These are phyloP conservation scores for Scortum barcoo DNA, from an alignment of 2,113 vertebrate genomes.

Conservation along the genomic window DNA sequence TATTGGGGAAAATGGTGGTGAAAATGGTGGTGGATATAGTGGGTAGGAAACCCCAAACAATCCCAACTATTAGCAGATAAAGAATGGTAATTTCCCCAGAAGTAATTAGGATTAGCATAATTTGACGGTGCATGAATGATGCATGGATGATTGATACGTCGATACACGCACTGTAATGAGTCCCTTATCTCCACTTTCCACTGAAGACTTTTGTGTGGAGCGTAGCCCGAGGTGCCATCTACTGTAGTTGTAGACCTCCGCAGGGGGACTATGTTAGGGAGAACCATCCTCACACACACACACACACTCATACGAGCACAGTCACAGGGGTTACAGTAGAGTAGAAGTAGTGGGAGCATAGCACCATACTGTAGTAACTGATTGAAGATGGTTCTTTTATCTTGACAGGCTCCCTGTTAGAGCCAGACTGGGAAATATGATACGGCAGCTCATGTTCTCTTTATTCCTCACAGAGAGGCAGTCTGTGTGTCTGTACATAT, in stretches of 20 bases:
- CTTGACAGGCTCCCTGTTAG: constrained; percentile 74
- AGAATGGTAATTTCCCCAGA: constrained; percentile 78
- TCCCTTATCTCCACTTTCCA: constrained; percentile 73
- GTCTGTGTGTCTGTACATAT: constrained; percentile 18
- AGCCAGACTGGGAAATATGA: constrained; percentile 74
- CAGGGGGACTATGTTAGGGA: constrained; percentile 27
- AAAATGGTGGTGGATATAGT: constrained; percentile 60
- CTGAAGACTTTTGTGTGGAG: constrained; percentile 67
- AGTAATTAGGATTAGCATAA: constrained; percentile 85
- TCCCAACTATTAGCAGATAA: constrained; percentile 81
- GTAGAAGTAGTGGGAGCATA: constrained; percentile 29
- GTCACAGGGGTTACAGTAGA: constrained; percentile 9
- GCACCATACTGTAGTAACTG: constrained; percentile 62
- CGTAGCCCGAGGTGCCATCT: constrained; percentile 62
- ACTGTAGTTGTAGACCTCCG: constrained; percentile 37
- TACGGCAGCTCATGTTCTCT: constrained; percentile 74
- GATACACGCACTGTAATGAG: constrained; percentile 74
- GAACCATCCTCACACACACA: constrained; percentile 12
- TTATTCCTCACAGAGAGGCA: constrained; percentile 52
- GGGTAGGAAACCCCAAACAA: constrained; percentile 77
- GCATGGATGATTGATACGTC: constrained; percentile 81
- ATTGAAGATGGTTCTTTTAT: constrained; percentile 77
- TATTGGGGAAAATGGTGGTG: constrained; percentile 65
- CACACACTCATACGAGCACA: constrained; percentile 22
- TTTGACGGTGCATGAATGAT: constrained; percentile 79